Evolutionary conservation across 1,140 invertebrate species (phyloP).

Genomic region (Aphelenchoides besseyi): DNA sequence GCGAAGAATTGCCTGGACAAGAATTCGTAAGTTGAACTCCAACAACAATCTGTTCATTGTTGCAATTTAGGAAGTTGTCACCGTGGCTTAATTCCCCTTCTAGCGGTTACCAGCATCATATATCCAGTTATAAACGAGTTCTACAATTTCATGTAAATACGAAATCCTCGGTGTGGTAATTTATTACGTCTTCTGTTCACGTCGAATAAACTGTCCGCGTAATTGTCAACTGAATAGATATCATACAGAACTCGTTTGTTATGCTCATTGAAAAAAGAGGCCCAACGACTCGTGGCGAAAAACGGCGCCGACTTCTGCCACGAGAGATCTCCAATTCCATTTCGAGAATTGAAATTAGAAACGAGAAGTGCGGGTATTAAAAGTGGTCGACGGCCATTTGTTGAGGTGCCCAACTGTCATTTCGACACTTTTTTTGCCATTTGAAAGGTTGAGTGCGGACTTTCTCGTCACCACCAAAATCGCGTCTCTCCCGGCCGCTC

Average conservation of each 20-base stretch:
- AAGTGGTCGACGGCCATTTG: too few relatives aligned
- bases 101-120: neutral
- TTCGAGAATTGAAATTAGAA: neutral
- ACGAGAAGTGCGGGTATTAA: constrained; percentile 3
- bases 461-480: too few relatives aligned
- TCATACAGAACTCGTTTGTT: too few relatives aligned
- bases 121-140: neutral
- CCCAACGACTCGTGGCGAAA: too few relatives aligned
- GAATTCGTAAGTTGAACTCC: too few relatives aligned
- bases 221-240: too few relatives aligned
- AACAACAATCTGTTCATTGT: too few relatives aligned
- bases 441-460: too few relatives aligned
- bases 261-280: too few relatives aligned
- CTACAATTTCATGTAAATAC: neutral
- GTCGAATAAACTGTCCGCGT: constrained; percentile 2
- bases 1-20: constrained; percentile 42
- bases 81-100: constrained; percentile 24
- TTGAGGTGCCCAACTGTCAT: too few relatives aligned
- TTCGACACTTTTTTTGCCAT: constrained; percentile 1
- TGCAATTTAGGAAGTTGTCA: constrained; percentile 45
- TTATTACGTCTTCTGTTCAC: neutral
- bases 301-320: neutral
- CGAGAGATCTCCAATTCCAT: neutral
- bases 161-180: neutral
- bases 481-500: too few relatives aligned